Base-by-base conservation (phyloP, 2,113 vertebrate species). In the Oceanites oceanicus region DNA sequence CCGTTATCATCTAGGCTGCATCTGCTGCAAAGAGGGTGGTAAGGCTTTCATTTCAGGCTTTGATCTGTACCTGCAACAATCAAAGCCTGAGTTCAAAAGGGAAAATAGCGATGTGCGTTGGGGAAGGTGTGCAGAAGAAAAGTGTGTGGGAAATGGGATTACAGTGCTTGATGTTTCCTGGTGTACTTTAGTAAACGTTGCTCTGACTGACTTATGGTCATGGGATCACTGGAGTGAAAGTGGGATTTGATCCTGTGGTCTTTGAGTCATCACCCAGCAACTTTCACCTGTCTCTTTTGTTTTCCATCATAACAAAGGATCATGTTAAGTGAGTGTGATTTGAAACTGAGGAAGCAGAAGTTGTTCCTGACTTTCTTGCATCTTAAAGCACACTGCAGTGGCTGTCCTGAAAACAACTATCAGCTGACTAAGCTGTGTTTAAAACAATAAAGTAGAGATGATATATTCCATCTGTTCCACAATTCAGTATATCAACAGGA, bases 311-410 rank as follows among this genome's bases (percentile, higher is more conserved):
- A 68, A 32, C 13, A 50, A 27, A 71, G 13, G 61, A 40, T 26
- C 2, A 0, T 2, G 9, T 26, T 83, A 67, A 52, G 11, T 25
- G 5, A 34, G 21, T 0, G 1, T 1, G 6, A 15, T 11, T 40
- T 66, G 45, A 80, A 91, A 63, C 16, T 34, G 65, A 45, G 55
- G 19, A 72, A 78, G 44, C 6, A 42, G 21, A 59, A 42, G 44
- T 17, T 44, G 30, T 29, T 94, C 19, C 36, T 74, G 30, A 25
- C 18, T 52, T 73, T 59, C 38, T 71, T 72, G 10, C 23, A 47
- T 4, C 11, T 74, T 19, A 42, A 78, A 91, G 56, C 25, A 32
- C 7, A 2, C 7, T 61, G 27, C 44, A 61, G 40, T 13, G 11
- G 7, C 23, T 65, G 26, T 52, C 40, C 47, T 47, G 71, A 86